Conservation (phyloP, 2,797 vertebrate species). For the Oophaga sylvatica region DNA sequence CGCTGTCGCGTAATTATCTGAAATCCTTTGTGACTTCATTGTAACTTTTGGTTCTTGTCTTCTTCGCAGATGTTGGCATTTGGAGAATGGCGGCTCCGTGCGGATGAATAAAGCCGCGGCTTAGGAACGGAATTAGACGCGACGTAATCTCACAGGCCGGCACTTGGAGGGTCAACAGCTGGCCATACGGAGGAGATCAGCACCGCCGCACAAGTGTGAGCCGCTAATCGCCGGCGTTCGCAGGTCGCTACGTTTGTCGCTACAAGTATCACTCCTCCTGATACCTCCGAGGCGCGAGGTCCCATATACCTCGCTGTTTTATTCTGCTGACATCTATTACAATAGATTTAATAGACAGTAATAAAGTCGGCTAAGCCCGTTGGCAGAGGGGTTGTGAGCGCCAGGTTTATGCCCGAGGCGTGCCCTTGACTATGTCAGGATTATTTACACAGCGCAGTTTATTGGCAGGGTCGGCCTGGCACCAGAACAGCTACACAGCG, state of each 20-base stretch:
- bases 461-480: conserved; percentile 27
- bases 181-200: not conserved
- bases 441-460: conserved; percentile 36
- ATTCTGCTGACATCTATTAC: not conserved
- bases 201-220: not conserved
- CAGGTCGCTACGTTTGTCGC: not conserved
- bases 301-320: not conserved
- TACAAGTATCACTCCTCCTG: not conserved
- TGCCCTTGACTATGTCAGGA: conserved; percentile 7
- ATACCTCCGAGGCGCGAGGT: not conserved
- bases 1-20: not conserved
- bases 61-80: conserved; percentile 34
- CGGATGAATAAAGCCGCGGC: not conserved
- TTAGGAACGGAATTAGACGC: conserved; percentile 12
- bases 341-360: not conserved
- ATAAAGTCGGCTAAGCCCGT: not conserved
- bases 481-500: conserved; percentile 30
- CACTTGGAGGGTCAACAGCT: conserved; percentile 3
- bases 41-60: not conserved
- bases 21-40: not conserved
- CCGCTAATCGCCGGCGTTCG: not conserved
- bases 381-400: not conserved
- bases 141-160: not conserved
- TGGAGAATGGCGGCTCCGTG: not conserved
- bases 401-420: not conserved